Evolutionary conservation across 2,113 vertebrate species (phyloP), one percentile per base, ranked within the genome.

Genomic region (Chitala chitala): DNA sequence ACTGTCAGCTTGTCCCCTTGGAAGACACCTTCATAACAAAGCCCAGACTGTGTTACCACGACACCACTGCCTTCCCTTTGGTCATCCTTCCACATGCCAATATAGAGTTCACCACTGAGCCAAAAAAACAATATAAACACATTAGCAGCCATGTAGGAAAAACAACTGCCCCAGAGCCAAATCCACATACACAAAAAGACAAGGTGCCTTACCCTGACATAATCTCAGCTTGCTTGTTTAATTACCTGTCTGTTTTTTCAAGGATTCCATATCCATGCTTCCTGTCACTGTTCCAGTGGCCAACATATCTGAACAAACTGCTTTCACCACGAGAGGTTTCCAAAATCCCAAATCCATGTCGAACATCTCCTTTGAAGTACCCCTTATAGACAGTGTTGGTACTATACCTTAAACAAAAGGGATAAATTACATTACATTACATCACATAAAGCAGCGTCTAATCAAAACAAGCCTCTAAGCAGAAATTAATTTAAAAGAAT

Each of bases 11-110:
- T 68, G 64, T n/a, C 42, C 5, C 24, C 40, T 12, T 46, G 64
- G 42, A 68, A 68, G 64, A 22, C 26, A 42, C 64, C 64, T 29
- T 68, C 64, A 15, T 68, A 68, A 42, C 64, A 68, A 42, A 68
- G 64, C 9, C 64, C 64, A 6, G 64, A 68, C 42, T 68, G 64
- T 4, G 42, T 68, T 38, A 68, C 64, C 24, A 68, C 24, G 15
- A 68, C 29, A 24, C 64, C 64, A 15, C 12, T 46, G 22, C 64
- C 64, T 26, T 68, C 64, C 42, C 64, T 68, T 48, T 68, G 64
- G 64, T 68, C 64, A 26, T 68, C 64, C 64, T 46, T 22, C 64
- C 64, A 68, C 64, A 68, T 68, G 64, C 64, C 64, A 1, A 68
- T 68, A n/a, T 68, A 68, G 40, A 36, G 40, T 10, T 68, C 64